Conservation (phyloP, 1,140 invertebrate genomes). For the Tetranychus cinnabarinus region DNA sequence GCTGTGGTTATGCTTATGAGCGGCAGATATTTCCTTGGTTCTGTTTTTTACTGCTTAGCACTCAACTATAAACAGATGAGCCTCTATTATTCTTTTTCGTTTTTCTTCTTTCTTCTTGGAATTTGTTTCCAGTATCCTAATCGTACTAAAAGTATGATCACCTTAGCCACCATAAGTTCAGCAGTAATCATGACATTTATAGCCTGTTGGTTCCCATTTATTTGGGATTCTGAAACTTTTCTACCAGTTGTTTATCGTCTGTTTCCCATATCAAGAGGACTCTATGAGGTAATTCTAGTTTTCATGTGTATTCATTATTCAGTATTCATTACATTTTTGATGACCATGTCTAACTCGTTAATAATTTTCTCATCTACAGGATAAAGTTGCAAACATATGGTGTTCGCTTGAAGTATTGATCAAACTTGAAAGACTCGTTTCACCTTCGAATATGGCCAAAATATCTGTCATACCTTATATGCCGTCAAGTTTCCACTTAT, state of each 20-base stretch:
- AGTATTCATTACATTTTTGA: not conserved
- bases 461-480: constrained; percentile 32
- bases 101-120: constrained; percentile 74
- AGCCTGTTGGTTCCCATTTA: constrained; percentile 67
- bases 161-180: constrained; percentile 31
- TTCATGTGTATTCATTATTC: no score
- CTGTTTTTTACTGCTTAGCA: constrained; percentile 58
- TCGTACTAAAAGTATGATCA: constrained; percentile 13
- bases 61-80: constrained; percentile 99
- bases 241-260: constrained; percentile 46
- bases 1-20: constrained; percentile 40
- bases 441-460: constrained; percentile 35
- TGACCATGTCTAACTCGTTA: not conserved
- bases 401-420: constrained; percentile 64
- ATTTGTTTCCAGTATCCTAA: constrained; percentile 17
- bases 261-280: constrained; percentile 74
- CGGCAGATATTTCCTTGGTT: constrained; percentile 35
- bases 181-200: constrained; percentile 45
- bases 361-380: not conserved
- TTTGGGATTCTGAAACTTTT: constrained; percentile 27
- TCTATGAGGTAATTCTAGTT: constrained; percentile 45
- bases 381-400: constrained; percentile 60
- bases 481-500: constrained; percentile 45
- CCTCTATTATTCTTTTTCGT: constrained; percentile 87
- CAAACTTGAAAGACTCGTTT: constrained; percentile 42